Conservation (phyloP, 2,113 vertebrate species). For the Actenoides hombroni region DNA sequence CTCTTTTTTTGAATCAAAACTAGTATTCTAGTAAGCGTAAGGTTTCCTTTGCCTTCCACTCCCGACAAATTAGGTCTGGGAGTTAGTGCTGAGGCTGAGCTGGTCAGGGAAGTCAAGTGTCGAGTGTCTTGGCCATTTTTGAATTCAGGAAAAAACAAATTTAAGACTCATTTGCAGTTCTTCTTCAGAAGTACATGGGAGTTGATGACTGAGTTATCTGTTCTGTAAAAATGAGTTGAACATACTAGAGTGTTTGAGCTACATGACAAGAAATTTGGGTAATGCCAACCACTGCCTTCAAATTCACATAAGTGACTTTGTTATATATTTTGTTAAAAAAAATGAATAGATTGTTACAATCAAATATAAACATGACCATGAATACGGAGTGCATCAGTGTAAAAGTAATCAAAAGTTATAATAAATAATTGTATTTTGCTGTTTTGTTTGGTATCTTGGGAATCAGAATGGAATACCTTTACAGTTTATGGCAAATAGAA, state of each 20-base stretch:
- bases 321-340: background rate
- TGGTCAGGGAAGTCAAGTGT: background rate
- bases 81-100: background rate
- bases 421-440: background rate
- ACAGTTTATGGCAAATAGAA: background rate
- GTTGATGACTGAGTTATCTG: background rate
- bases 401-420: background rate
- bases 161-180: background rate
- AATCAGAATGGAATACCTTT: background rate
- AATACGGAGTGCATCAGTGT: background rate
- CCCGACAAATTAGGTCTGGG: background rate
- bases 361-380: background rate
- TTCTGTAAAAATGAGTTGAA: constrained; percentile 21
- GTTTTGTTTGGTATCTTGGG: background rate
- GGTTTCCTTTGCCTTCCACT: background rate
- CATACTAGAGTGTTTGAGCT: background rate
- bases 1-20: background rate
- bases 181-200: background rate
- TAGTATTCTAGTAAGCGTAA: background rate
- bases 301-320: background rate
- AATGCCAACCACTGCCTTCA: background rate
- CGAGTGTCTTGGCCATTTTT: background rate
- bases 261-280: background rate
- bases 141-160: constrained; percentile 29
- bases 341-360: background rate